Evolutionary conservation across 2,888 invertebrate genomes (phyloP).

Genomic region (Drosophila paramelanica): DNA sequence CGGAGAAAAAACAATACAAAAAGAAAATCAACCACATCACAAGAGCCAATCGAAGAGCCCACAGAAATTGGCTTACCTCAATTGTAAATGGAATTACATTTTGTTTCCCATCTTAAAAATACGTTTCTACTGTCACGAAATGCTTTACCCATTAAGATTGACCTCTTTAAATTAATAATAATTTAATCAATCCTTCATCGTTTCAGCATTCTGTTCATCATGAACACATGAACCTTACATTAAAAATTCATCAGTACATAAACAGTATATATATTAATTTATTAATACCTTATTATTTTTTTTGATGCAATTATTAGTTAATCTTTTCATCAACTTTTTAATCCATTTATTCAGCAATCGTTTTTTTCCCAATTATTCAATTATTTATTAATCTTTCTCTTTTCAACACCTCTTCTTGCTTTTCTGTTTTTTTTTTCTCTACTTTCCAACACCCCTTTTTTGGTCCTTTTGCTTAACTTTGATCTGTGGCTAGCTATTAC

Average conservation of each 20-base stretch:
- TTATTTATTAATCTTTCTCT: no score
- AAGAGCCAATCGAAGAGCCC: constrained; percentile 9
- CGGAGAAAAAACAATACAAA: not conserved
- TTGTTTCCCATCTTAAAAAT: not conserved
- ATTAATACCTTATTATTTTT: not conserved
- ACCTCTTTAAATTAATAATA: not conserved
- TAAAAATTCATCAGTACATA: not conserved
- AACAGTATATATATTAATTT: no score
- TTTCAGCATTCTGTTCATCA: no score
- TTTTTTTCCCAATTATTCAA: no score
- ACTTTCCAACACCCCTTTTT: not conserved
- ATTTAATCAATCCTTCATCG: not conserved
- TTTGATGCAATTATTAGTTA: not conserved
- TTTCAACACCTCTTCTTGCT: not conserved
- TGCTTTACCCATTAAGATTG: not conserved
- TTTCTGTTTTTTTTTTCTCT: no score
- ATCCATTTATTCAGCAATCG: not conserved
- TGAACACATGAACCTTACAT: not conserved
- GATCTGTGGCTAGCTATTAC: constrained; percentile 9
- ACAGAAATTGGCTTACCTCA: no score
- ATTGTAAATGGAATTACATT: constrained; percentile 9
- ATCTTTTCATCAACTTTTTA: no score
- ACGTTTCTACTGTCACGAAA: not conserved
- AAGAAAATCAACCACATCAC: not conserved
- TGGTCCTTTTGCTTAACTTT: not conserved